A percentile compares a stretch with the other conserved stretches of the same genome.
Conservation (phyloP, 2,797 vertebrate species). For the Pseudomugil tenellus region DNA sequence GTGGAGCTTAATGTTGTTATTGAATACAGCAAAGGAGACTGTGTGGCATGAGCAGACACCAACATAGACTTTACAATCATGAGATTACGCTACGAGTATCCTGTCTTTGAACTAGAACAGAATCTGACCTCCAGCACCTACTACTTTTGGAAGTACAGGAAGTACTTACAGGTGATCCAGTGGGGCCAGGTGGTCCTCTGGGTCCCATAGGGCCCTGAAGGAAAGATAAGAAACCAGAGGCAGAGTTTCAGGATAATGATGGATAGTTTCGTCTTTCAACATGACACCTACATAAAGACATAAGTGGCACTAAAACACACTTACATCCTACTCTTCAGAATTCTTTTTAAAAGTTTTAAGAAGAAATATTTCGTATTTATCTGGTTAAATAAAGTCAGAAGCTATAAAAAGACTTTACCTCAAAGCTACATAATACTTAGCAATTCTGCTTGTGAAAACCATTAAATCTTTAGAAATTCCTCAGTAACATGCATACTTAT, state of each 20-base stretch:
- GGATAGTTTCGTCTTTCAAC: background rate
- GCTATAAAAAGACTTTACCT: constrained; percentile 48
- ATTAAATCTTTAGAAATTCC: constrained; percentile 76
- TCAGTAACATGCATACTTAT: constrained; percentile 47
- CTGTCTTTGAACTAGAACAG: constrained; percentile 32
- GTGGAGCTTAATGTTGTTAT: constrained; percentile 21
- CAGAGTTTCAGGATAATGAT: constrained; percentile 45
- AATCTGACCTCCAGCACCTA: constrained; percentile 35
- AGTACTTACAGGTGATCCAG: constrained; percentile 91
- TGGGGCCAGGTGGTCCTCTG: constrained; percentile 92
- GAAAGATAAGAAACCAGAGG: constrained; percentile 40
- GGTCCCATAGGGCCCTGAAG: constrained; percentile 96
- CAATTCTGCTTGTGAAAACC: constrained; percentile 60
- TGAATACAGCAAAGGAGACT: constrained; percentile 16
- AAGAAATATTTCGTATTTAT: constrained; percentile 8
- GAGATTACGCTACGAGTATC: constrained; percentile 26
- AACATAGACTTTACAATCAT: constrained; percentile 40
- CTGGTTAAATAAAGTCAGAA: constrained; percentile 16
- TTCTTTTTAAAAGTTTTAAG: background rate
- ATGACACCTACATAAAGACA: constrained; percentile 14
- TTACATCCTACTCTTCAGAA: background rate
- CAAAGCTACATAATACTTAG: constrained; percentile 56
- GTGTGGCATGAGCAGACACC: background rate
- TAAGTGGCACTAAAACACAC: constrained; percentile 3
- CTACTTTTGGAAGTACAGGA: constrained; percentile 21